Conservation (phyloP, 2,888 invertebrate species). For the Amphipyra tragopoginis region DNA sequence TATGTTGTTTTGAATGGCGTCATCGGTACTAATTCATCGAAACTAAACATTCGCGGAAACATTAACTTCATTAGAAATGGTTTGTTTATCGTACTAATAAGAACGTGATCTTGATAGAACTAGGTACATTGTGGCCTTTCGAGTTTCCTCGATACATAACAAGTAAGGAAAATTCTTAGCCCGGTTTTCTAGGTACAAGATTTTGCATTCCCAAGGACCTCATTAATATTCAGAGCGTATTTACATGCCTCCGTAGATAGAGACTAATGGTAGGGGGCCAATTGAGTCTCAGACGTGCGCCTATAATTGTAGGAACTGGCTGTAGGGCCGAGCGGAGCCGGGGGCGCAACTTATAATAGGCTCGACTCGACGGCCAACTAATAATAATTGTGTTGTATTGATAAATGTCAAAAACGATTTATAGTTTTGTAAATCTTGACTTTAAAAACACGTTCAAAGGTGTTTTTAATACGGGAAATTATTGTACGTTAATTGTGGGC, state of each 20-base stretch:
- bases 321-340: slow-evolving; percentile 62
- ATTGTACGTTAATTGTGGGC: slow-evolving; percentile 19
- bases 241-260: slow-evolving; percentile 70
- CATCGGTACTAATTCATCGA: slow-evolving; percentile 25
- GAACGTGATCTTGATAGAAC: slow-evolving; percentile 50
- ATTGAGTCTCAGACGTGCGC: slow-evolving; percentile 63
- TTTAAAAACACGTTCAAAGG: slow-evolving; percentile 6
- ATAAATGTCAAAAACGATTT: slow-evolving; percentile 74
- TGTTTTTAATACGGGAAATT: slow-evolving; percentile 32
- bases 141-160: slow-evolving; percentile 64
- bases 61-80: slow-evolving; percentile 48
- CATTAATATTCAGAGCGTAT: slow-evolving; percentile 77
- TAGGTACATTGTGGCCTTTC: slow-evolving; percentile 52
- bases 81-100: slow-evolving; percentile 34
- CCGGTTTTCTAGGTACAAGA: slow-evolving; percentile 62
- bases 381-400: slow-evolving; percentile 70
- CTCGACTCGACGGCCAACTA: slow-evolving; percentile 56
- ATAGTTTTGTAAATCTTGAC: slow-evolving; percentile 16
- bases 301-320: slow-evolving; percentile 72
- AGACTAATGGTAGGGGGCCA: slow-evolving; percentile 65
- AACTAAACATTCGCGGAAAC: slow-evolving; percentile 47
- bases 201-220: slow-evolving; percentile 70
- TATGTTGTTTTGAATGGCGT: slow-evolving; percentile 31
- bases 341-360: slow-evolving; percentile 70
- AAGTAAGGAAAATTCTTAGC: slow-evolving; percentile 65